Percentiles rank a stretch among this genome's conserved stretches.
These are phyloP conservation scores for Pecten maximus DNA, from an alignment of 2,888 invertebrate species.

Conservation along the genomic window DNA sequence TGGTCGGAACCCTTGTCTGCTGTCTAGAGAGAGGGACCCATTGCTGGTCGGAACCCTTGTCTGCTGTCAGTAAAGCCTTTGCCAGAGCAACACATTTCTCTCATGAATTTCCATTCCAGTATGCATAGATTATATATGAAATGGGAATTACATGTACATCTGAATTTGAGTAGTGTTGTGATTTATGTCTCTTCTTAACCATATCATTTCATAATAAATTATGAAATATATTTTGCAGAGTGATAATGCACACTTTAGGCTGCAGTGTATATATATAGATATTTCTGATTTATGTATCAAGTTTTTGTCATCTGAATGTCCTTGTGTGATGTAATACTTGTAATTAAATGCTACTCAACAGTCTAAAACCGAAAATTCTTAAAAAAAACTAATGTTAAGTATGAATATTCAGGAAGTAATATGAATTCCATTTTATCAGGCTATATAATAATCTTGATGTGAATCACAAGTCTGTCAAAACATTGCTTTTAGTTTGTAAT, in stretches of 20 bases:
- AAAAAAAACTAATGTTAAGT: background rate
- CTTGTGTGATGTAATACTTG: background rate
- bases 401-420: background rate
- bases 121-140: too few relatives aligned
- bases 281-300: background rate
- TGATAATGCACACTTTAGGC: background rate
- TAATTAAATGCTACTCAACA: background rate
- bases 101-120: too few relatives aligned
- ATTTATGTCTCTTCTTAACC: background rate
- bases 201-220: background rate
- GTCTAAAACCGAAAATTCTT: background rate
- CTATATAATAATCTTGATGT: background rate
- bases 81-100: too few relatives aligned
- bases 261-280: background rate
- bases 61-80: too few relatives aligned
- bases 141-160: too few relatives aligned
- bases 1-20: too few relatives aligned
- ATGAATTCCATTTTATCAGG: background rate
- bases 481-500: too few relatives aligned
- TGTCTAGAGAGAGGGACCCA: too few relatives aligned
- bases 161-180: background rate
- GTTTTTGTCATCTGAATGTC: background rate
- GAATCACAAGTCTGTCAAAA: too few relatives aligned
- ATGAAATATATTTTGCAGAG: background rate
- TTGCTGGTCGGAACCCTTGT: too few relatives aligned